Conservation (phyloP, 1,140 invertebrate species). For the Notospermus geniculatus region DNA sequence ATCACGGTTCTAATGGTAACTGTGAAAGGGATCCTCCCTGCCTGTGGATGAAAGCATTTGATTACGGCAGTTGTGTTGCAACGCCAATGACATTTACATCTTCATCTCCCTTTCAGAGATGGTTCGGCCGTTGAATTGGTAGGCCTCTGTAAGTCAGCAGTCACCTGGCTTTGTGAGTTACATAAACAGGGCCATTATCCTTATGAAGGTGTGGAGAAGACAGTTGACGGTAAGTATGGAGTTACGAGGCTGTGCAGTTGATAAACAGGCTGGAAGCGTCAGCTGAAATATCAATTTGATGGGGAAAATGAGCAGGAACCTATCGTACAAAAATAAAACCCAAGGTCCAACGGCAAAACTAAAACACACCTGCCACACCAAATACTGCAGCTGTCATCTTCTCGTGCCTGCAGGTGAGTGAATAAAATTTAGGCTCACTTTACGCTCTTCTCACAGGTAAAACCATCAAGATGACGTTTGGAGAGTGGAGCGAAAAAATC, state of each 20-base stretch:
- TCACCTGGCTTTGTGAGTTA: constrained; percentile 72
- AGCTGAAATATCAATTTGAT: too few species aligned
- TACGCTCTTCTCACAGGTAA: constrained; percentile 20
- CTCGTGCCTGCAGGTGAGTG: neutral
- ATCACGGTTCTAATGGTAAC: neutral
- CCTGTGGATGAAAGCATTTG: too few species aligned
- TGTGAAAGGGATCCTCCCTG: too few species aligned
- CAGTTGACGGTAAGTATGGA: constrained; percentile 45
- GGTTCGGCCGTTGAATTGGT: constrained; percentile 94
- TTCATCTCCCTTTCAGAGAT: constrained; percentile 65
- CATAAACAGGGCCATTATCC: constrained; percentile 69
- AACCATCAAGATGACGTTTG: constrained; percentile 69
- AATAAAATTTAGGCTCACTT: neutral
- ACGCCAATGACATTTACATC: constrained; percentile 4
- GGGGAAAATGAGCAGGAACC: too few species aligned
- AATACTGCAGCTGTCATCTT: too few species aligned
- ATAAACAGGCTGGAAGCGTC: too few species aligned
- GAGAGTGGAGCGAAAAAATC: constrained; percentile 84
- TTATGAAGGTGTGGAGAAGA: constrained; percentile 71
- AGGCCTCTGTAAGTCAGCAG: constrained; percentile 73
- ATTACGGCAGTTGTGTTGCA: too few species aligned
- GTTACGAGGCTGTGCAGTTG: too few species aligned
- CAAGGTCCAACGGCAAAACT: too few species aligned
- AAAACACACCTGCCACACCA: too few species aligned
- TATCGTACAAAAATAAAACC: too few species aligned